Conservation (phyloP, 2,797 vertebrate species). For the Moxostoma hubbsi region DNA sequence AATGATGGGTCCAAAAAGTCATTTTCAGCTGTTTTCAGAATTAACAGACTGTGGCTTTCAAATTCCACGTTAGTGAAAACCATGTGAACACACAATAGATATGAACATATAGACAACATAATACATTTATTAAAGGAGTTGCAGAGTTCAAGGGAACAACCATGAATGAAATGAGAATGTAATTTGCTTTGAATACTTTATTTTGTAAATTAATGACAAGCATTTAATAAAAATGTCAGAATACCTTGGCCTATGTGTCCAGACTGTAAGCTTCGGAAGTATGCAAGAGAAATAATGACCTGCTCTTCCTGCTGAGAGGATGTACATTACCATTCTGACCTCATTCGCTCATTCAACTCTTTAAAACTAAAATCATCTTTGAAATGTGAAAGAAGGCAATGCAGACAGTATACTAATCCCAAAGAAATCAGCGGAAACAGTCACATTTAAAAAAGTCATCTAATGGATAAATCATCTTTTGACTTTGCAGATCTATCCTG, state of each 20-base stretch:
- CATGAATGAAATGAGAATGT: background rate
- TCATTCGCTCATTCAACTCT: too few relatives aligned
- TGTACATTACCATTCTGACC: too few relatives aligned
- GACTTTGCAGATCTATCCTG: background rate
- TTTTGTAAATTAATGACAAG: background rate
- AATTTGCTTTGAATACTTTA: background rate
- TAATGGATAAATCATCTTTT: background rate
- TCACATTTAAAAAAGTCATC: background rate
- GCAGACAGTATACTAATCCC: too few relatives aligned
- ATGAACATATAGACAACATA: background rate
- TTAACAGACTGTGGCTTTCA: slow-evolving; percentile 1
- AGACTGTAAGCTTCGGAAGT: background rate
- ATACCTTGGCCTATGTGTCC: background rate
- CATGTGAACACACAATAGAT: background rate
- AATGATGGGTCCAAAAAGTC: slow-evolving; percentile 21
- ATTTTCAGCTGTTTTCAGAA: background rate
- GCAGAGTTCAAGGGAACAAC: slow-evolving; percentile 20
- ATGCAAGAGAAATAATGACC: background rate
- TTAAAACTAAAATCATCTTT: background rate
- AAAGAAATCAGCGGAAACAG: background rate
- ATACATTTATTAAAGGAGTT: background rate
- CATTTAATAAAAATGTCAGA: background rate
- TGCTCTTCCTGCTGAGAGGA: background rate
- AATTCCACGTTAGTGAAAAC: background rate
- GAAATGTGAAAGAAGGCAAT: background rate